Evolutionary conservation across 2,113 vertebrate genomes (phyloP).

Genomic region (Motacilla tschutschensis): DNA sequence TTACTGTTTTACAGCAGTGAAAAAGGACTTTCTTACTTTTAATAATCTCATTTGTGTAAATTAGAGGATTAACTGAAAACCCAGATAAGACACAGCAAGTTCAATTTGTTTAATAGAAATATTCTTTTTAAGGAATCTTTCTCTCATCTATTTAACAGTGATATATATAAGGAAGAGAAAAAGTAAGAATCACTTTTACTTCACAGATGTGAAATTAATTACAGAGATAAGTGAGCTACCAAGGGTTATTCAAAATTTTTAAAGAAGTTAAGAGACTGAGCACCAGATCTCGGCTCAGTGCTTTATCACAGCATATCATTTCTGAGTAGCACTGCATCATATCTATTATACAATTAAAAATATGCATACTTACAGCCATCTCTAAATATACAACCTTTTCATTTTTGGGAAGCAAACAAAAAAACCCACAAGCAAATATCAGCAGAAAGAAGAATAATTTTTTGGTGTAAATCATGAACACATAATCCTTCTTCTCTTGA

Average conservation of each 20-base stretch:
- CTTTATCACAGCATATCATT: not conserved
- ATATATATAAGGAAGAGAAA: not conserved
- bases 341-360: not conserved
- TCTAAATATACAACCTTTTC: not conserved
- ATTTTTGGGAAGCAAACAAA: not conserved
- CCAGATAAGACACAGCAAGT: constrained; percentile 7
- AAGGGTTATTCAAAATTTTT: constrained; percentile 19
- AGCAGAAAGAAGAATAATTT: not conserved
- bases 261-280: not conserved
- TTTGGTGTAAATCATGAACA: not conserved
- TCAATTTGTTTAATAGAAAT: constrained; percentile 29
- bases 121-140: not conserved
- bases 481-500: not conserved
- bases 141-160: not conserved
- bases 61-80: constrained; percentile 31
- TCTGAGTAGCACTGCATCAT: not conserved
- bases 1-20: not conserved
- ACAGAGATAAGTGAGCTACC: constrained; percentile 19
- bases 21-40: not conserved
- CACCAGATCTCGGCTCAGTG: not conserved
- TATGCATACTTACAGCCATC: not conserved
- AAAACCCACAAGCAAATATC: not conserved
- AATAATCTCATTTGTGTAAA: constrained; percentile 32
- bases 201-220: constrained; percentile 35
- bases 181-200: not conserved